These are phyloP conservation scores for Nicator chloris DNA, from an alignment of 2,113 vertebrate species.

Conservation along the genomic window DNA sequence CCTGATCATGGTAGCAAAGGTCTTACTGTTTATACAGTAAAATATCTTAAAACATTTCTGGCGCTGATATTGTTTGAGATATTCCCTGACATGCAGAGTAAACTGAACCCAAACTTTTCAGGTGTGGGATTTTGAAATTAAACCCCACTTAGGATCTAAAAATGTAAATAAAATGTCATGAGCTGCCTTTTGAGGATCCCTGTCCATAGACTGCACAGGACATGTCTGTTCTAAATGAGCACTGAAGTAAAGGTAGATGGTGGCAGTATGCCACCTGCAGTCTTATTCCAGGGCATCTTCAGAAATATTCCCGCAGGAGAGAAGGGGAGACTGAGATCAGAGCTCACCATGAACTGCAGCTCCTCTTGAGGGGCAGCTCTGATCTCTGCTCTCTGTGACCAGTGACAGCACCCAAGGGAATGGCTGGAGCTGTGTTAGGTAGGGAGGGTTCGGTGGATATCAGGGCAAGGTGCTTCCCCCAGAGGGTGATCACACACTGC, in stretches of 20 bases:
- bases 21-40: background rate
- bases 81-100: rapidly evolving
- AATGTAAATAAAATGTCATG: background rate
- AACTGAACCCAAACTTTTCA: background rate
- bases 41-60: background rate
- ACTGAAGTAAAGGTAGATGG: rapidly evolving
- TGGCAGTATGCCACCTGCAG: background rate
- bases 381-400: background rate
- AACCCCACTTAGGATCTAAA: background rate
- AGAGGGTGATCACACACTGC: background rate
- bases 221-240: rapidly evolving
- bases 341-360: background rate
- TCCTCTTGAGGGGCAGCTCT: background rate
- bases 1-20: background rate
- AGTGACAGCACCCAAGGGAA: background rate
- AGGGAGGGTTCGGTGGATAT: too few relatives aligned
- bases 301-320: background rate
- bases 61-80: background rate
- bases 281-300: background rate
- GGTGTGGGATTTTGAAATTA: background rate
- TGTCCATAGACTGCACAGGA: background rate
- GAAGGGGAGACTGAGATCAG: background rate
- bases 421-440: background rate
- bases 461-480: background rate
- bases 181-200: background rate